Conservation (phyloP, 2,888 invertebrate species). For the Melinopterus prodromus region DNA sequence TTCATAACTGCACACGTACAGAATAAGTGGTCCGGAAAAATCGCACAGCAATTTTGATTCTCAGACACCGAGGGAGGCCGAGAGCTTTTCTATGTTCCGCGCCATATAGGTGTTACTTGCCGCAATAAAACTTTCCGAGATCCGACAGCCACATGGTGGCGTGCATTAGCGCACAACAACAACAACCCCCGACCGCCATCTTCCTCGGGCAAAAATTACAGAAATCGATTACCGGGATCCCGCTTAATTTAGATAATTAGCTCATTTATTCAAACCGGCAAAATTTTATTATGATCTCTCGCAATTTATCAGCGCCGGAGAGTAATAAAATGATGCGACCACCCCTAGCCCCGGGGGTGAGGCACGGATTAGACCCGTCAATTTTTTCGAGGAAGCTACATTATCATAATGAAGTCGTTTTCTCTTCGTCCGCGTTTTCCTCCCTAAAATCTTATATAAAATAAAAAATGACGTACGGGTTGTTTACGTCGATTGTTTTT, state of each 20-base stretch:
- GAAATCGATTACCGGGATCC: not conserved
- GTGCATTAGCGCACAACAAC: conserved; percentile 12
- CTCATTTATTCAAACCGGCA: not conserved
- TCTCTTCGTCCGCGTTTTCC: not conserved
- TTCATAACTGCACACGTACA: not conserved
- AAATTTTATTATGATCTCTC: not conserved
- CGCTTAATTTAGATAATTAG: conserved; percentile 4
- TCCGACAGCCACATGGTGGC: conserved; percentile 20
- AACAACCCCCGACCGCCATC: not conserved
- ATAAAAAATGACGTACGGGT: not conserved
- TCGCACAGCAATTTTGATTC: conserved; percentile 20
- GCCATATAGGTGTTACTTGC: not conserved
- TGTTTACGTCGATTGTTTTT: conserved; percentile 4
- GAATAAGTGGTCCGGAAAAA: not conserved
- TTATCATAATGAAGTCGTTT: conserved; percentile 4
- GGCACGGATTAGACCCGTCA: not conserved
- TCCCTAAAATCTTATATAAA: not conserved
- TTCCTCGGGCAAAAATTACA: not conserved
- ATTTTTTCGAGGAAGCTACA: conserved; percentile 4
- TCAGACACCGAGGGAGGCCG: conserved; percentile 27
- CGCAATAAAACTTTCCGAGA: conserved; percentile 25
- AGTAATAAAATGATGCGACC: not conserved
- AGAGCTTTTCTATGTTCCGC: conserved; percentile 31
- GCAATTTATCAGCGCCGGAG: not conserved
- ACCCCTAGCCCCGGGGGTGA: not conserved